Conservation (phyloP, 2,888 invertebrate genomes). For the Dilophus febrilis region DNA sequence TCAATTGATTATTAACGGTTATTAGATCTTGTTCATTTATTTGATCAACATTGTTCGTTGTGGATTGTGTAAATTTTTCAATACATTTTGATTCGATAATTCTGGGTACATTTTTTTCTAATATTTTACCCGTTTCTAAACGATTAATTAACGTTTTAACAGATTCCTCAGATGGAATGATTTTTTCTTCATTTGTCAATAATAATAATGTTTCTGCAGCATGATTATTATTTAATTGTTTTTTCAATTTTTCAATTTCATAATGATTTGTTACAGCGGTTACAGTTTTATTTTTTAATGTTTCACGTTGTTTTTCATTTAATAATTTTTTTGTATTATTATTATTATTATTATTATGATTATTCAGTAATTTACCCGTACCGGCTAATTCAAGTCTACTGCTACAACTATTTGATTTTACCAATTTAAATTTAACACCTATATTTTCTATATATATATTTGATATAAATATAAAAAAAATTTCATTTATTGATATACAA, state of each 20-base stretch:
- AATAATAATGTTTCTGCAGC: constrained; percentile 8
- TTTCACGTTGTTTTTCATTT: constrained; percentile 2
- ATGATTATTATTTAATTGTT: constrained; percentile 6
- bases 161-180: constrained; percentile 17
- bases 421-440: constrained; percentile 61
- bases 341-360: constrained; percentile 21
- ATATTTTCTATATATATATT: constrained; percentile 29
- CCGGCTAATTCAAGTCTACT: constrained; percentile 66
- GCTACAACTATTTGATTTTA: constrained; percentile 76
- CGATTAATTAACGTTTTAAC: constrained; percentile 29
- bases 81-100: constrained; percentile 19
- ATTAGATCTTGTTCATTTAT: constrained; percentile 9
- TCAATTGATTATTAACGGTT: constrained; percentile 33
- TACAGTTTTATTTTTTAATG: too few relatives aligned
- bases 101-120: constrained; percentile 14
- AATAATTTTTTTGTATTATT: constrained; percentile 12
- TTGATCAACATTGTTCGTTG: too few relatives aligned
- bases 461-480: constrained; percentile 4
- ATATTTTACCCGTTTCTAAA: constrained; percentile 21
- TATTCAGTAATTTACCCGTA: too few relatives aligned
- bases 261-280: constrained; percentile 23
- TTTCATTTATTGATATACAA: neutral
- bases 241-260: constrained; percentile 10
- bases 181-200: constrained; percentile 7
- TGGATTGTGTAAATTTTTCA: constrained; percentile 12